phyloP scores from a whole-genome alignment of 2,113 vertebrate genomes.

The Cephalopterus ornatus region DNA sequence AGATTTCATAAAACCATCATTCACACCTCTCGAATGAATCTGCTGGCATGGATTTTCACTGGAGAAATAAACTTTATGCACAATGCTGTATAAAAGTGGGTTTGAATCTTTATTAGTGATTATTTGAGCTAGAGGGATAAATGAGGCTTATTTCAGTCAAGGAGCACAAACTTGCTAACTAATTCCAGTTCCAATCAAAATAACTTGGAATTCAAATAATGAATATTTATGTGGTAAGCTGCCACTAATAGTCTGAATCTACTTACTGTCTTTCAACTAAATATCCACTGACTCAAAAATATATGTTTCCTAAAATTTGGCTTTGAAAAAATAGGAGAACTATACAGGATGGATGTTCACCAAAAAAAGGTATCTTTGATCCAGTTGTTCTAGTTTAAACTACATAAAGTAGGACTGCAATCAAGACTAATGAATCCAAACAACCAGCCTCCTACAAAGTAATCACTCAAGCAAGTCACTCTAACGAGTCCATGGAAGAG shows the following conservation, averaged over 20 bases:
- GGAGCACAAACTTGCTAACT: conserved; percentile 31
- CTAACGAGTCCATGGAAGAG: not conserved
- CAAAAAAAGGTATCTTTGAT: not conserved
- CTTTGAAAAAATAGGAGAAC: not conserved
- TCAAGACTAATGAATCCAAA: not conserved
- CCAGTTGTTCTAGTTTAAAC: not conserved
- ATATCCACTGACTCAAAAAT: not conserved
- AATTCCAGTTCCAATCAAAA: conserved; percentile 51
- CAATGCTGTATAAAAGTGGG: not conserved
- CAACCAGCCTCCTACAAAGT: not conserved
- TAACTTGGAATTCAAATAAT: conserved; percentile 16
- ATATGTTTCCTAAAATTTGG: not conserved
- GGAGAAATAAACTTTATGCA: not conserved
- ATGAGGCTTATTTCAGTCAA: conserved; percentile 36
- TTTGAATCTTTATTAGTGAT: conserved; percentile 22
- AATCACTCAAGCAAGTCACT: not conserved
- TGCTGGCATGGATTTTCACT: not conserved
- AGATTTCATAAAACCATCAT: not conserved
- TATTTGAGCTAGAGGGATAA: not conserved
- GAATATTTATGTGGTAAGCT: not conserved
- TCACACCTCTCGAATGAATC: not conserved
- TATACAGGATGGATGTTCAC: not conserved
- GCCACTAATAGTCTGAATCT: conserved; percentile 6
- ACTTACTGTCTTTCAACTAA: conserved; percentile 13
- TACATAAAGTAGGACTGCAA: not conserved